Base-by-base conservation (phyloP, 2,888 invertebrate species). In the Parapristionchus giblindavisi region DNA sequence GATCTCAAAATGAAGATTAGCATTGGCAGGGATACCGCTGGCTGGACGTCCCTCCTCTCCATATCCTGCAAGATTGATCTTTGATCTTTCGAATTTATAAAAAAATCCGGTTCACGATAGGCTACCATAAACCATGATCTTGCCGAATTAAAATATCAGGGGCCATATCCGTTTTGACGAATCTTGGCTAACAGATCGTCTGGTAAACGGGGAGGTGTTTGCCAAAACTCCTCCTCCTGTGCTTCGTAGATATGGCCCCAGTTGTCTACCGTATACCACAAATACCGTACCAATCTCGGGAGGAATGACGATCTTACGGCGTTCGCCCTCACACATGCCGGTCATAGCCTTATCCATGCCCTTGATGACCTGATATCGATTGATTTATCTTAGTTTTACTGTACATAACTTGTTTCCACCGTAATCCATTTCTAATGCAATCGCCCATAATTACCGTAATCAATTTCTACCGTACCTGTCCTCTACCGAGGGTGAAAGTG, bases 341-440 rank as follows among this genome's bases (percentile, higher is more conserved):
- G 77, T 78, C 87, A 87, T 87, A 8, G 85, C 87, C 3, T 81
- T 76, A 51, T 87, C 87, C 85, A 87, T 87, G 66, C 87, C 87
- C 36, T 71, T 68, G 76, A 86, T 85, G 17, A 83, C 84, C 80
- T 81, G 32, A n/a, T n/a, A 3, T 71, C 34, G 24, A 51, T 17
- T 17, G n/a, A 51, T 17, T 14, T 17, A 51, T 51, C 14, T 51
- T 51, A 70, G 36, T 11, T 27, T 8, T 40, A 52, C 56, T 29
- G 40, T 38, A 36, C 48, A 24, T 1, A 36, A 24, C 43, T 27
- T 43, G 17, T 73, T 40, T 29, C 29, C 21, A 58, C 48, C 48
- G 48, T 48, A 48, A 48, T 48, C 48, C 48, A 14, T 48, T 21
- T 11, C 48, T 14, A 14, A 48, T 40, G 14, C 17, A 27, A 36